These are phyloP conservation scores for Epinephelus awoara DNA, from an alignment of 2,797 vertebrate species.

Conservation along the genomic window DNA sequence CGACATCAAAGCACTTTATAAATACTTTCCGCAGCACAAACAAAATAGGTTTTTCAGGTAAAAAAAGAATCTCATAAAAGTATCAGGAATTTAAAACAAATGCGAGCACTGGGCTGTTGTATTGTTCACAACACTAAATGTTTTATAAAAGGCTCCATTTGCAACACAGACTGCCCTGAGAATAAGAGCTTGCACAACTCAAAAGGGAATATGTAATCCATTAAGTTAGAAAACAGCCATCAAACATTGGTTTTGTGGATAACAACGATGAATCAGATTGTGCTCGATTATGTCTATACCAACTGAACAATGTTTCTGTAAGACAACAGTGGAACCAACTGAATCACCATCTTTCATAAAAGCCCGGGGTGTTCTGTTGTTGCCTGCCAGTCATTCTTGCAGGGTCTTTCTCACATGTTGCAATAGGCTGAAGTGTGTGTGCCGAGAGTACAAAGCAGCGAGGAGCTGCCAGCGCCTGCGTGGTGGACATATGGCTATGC, in stretches of 20 bases:
- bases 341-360: conserved; percentile 44
- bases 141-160: conserved; percentile 2
- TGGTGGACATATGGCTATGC: conserved; percentile 79
- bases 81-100: neutral
- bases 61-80: neutral
- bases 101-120: neutral
- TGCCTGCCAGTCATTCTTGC: conserved; percentile 55
- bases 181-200: neutral
- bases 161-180: neutral
- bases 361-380: conserved; percentile 37
- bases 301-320: neutral
- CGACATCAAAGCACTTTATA: neutral
- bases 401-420: conserved; percentile 50
- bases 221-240: conserved; percentile 15
- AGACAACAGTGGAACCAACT: conserved; percentile 26
- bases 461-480: conserved; percentile 65
- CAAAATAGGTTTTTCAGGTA: neutral
- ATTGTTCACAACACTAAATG: neutral
- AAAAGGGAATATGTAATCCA: conserved; percentile 31
- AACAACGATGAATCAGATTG: neutral
- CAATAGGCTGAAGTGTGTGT: conserved; percentile 41
- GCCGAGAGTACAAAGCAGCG: conserved; percentile 61
- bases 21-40: conserved; percentile 7
- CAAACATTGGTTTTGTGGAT: neutral
- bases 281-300: neutral